Evolutionary conservation across 2,797 vertebrate genomes (phyloP).

Genomic region (Schizothorax lantsangensis): DNA sequence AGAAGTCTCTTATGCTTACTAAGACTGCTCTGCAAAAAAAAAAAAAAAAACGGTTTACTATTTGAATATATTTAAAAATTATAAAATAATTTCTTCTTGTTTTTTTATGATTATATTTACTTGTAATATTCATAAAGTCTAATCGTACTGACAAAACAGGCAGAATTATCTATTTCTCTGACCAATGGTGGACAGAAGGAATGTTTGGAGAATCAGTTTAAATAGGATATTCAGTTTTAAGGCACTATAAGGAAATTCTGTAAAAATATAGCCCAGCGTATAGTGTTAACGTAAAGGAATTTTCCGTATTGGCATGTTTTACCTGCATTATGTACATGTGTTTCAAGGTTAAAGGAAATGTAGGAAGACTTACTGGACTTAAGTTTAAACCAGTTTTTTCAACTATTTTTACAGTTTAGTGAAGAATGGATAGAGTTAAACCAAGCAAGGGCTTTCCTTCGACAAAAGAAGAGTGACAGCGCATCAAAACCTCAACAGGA

Average conservation of each 20-base stretch:
- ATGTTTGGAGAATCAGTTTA: background rate
- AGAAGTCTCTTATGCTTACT: background rate
- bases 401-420: background rate
- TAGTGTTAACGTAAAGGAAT: background rate
- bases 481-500: conserved; percentile 70
- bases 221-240: background rate
- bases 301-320: background rate
- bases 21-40: too few species aligned
- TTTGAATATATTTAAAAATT: too few species aligned
- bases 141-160: background rate
- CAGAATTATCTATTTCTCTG: background rate
- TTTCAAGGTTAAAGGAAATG: background rate
- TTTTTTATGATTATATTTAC: too few species aligned
- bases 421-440: conserved; percentile 49
- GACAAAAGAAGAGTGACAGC: conserved; percentile 64
- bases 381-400: background rate
- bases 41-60: too few species aligned
- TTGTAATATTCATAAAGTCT: too few species aligned
- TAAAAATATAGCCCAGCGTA: background rate
- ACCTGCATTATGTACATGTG: background rate
- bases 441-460: conserved; percentile 70
- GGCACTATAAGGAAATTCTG: background rate
- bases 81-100: too few species aligned
- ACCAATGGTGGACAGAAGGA: background rate
- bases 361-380: background rate